Evolutionary conservation across 2,797 vertebrate species (phyloP).

Genomic region (Danionella dracula): DNA sequence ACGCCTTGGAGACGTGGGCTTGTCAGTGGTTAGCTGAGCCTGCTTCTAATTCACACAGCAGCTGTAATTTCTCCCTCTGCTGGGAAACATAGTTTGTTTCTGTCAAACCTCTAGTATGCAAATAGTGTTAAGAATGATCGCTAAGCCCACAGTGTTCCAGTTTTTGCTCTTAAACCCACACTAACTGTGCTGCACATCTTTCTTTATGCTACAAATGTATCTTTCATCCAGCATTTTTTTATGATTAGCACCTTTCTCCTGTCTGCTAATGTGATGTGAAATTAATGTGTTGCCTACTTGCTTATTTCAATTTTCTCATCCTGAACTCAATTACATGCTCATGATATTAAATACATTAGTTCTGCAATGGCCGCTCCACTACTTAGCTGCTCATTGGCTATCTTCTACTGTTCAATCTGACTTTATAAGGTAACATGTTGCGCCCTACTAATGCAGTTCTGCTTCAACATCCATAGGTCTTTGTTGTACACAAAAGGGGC

Average conservation of each 20-base stretch:
- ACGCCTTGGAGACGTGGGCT: constrained; percentile 1
- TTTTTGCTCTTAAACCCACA: constrained; percentile 45
- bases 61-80: constrained; percentile 12
- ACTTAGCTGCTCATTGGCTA: background rate
- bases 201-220: constrained; percentile 35
- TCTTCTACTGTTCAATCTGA: too few relatives aligned
- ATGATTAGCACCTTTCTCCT: constrained; percentile 40
- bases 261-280: constrained; percentile 48
- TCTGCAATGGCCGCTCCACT: constrained; percentile 21
- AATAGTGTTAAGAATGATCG: constrained; percentile 53
- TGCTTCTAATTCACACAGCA: constrained; percentile 14
- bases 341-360: background rate
- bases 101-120: constrained; percentile 36
- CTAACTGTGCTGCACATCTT: constrained; percentile 17
- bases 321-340: constrained; percentile 5
- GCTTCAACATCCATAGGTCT: too few relatives aligned
- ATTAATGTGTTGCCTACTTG: constrained; percentile 47
- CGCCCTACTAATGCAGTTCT: too few relatives aligned
- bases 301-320: constrained; percentile 41
- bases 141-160: constrained; percentile 35
- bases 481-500: too few relatives aligned
- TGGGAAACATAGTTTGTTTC: constrained; percentile 36
- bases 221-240: background rate
- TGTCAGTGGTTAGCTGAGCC: constrained; percentile 19
- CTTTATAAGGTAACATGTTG: too few relatives aligned